Conservation (phyloP, 2,113 vertebrate genomes). For the Psammodynastes pulverulentus region DNA sequence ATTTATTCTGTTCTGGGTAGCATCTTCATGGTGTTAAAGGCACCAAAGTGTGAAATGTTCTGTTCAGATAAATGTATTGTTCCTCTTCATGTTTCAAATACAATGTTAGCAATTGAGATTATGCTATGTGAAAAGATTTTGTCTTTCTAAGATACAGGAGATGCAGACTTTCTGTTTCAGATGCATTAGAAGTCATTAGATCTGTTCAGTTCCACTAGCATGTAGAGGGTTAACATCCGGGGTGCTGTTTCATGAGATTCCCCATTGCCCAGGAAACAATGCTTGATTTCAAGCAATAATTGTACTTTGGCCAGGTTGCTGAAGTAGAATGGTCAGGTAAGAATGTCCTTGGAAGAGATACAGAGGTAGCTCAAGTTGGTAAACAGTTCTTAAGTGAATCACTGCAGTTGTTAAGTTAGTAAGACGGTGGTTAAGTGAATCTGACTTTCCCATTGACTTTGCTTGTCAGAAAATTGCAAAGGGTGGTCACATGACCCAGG, state of each 20-base stretch:
- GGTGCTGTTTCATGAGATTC: neutral
- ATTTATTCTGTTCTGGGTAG: neutral
- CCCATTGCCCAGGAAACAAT: neutral
- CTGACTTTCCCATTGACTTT: neutral
- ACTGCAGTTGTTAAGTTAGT: neutral
- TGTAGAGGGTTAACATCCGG: constrained; percentile 3
- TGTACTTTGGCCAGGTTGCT: neutral
- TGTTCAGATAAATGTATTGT: neutral
- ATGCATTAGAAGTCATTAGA: neutral
- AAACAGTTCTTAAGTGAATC: neutral
- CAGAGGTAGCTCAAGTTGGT: neutral
- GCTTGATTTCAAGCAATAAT: neutral
- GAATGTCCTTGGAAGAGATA: neutral
- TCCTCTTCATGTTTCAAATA: neutral
- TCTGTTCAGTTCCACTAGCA: constrained; percentile 41
- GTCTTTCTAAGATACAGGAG: neutral
- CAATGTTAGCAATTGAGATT: neutral
- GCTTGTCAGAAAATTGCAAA: neutral
- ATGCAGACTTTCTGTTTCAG: neutral
- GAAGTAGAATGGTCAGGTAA: neutral
- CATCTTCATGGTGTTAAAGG: neutral
- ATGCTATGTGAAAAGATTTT: neutral
- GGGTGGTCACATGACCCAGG: too few relatives aligned
- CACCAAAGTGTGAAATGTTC: neutral
- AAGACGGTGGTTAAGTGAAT: neutral